Base-by-base conservation (phyloP, 2,113 vertebrate genomes). In the Clarias batrachus region DNA sequence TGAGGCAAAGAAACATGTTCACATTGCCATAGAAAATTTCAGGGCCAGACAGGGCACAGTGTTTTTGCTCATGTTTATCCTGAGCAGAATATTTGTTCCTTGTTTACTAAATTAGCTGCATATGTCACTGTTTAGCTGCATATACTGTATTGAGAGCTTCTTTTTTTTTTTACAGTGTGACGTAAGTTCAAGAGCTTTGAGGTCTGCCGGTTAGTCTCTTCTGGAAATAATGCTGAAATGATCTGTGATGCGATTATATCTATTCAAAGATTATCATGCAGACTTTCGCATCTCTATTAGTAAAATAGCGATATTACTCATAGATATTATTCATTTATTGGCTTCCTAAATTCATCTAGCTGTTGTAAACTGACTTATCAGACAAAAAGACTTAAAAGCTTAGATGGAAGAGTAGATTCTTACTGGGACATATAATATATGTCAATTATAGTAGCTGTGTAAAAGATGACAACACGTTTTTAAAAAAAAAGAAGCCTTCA, bases 91-190 rank as follows among this genome's bases (percentile, higher is more conserved):
- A 30, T 77, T 30, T n/a, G 63, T 76, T 82, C 21, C 11, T 87
- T 85, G 81, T 21, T 87, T 33, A 85, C 68, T 52, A 56, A 17
- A 87, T 60, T 79, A 87, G 59, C 78, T 85, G 79, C 86, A 83
- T 87, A 70, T 71, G 79, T 60, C 52, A 87, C 17, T 79, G 52
- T 25, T 63, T 65, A 76, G 60, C 80, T 86, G 86, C 80, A 86
- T 86, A 81, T 79, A 37, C 33, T 37, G 33, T 37, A 87, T 62
- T 85, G n/a, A 41, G 27, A 30, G n/a, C 52, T 37, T 62, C 16
- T 37, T 37, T 37, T 37, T 37, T 37, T 37, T 52, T 30, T 66
- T 23, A 79, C 48, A 65, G 56, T 63, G 10, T 33, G 57, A 41
- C 68, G 4, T 59, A 57, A 30, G 30, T 79, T 79, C 23, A 21